Base-by-base conservation (phyloP, 2,888 invertebrate genomes). In the Psococerastis gibbosa region DNA sequence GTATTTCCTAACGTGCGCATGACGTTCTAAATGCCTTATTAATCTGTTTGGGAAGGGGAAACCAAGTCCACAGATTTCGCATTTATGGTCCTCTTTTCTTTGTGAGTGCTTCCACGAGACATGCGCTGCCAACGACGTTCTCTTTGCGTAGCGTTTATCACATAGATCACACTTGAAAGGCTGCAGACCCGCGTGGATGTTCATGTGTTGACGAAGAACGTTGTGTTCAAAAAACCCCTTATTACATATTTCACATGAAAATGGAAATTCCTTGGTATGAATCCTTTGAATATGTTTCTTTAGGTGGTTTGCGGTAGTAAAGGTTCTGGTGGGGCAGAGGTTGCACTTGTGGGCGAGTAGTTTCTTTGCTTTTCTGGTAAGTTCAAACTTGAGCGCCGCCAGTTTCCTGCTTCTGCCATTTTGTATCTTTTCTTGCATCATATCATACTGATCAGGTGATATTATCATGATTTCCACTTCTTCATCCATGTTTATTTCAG, bases 161-260 rank as follows among this genome's bases (percentile, higher is more conserved):
- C 69, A 69, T 43, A 63, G 56, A 33, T 63, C 60, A 49, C 67
- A 67, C 44, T 60, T 61, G 53, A 64, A 66, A 1, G 67, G 67
- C 35, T 65, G 66, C 45, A 65, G 65, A 0, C 66, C 66, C 1
- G 65, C 65, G 46, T 68, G 67, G 5, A 62, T 60, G 6, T 65
- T 53, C 43, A 61, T 53, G 49, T 68, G 68, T 53, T 63, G 60
- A 6, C 60, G 53, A 11, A 67, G 53, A 47, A 63, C 63, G 45
- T 62, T 60, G 2, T 61, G 60, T 32, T 62, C 63, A 15, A 61
- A 61, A 50, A 65, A 67, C 9, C 59, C 62, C 49, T 66, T 66
- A 31, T 64, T 65, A 49, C 66, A 66, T 3, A 60, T 57, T 44
- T 63, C 60, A 48, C 66, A 66, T 1, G 6, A 16, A 4, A 33